Evolutionary conservation across 23 tunicate species (phyloP).

Genomic region (Oikopleura dioica): DNA sequence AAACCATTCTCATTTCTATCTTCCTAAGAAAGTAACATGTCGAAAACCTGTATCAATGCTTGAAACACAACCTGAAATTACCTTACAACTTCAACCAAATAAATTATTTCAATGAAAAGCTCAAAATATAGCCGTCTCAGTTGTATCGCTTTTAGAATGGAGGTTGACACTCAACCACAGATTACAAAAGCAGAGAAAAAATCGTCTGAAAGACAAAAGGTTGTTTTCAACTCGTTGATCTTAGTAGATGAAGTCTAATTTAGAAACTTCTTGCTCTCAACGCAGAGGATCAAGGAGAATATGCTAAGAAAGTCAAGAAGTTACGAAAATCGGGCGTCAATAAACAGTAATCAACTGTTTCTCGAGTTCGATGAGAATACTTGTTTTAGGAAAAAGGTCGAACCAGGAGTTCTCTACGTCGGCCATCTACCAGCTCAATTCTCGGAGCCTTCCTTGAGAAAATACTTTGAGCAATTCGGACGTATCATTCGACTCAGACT

Average conservation of each 20-base stretch:
- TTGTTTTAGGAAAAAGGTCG: background rate
- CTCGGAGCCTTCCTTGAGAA: background rate
- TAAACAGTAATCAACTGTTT: background rate
- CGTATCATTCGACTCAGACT: background rate
- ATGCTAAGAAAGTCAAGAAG: constrained; percentile 5
- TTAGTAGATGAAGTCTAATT: no score
- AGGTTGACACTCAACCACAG: no score
- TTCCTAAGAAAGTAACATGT: no score
- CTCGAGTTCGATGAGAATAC: no score
- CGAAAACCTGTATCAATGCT: no score
- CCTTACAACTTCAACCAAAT: no score
- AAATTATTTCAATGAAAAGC: no score
- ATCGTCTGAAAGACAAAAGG: background rate
- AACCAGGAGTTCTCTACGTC: constrained; percentile 3
- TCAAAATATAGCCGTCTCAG: no score
- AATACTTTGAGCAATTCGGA: constrained; percentile 9
- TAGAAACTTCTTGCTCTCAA: constrained; percentile 6
- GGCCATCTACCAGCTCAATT: background rate
- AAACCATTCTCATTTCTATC: no score
- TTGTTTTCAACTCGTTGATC: no score
- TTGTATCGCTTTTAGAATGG: no score
- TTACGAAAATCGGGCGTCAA: background rate
- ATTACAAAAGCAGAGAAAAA: constrained; percentile 3
- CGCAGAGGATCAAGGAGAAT: background rate
- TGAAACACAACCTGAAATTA: no score